Evolutionary conservation across 2,888 invertebrate genomes (phyloP), one percentile per base, ranked within the genome.

Genomic region (Melanchra persicariae): DNA sequence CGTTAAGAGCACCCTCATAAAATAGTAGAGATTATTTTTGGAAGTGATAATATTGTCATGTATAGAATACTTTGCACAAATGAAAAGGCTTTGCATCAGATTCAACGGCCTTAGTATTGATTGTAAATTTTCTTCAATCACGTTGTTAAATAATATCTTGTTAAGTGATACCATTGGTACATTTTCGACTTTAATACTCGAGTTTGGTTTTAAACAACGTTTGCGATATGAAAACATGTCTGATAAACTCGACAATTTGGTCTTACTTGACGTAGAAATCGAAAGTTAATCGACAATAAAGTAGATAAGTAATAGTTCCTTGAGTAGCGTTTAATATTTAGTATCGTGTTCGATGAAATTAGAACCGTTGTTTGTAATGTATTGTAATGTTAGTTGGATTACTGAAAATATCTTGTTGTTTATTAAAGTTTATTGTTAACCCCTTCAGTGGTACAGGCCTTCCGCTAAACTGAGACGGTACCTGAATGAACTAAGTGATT

Each of bases 41-140:
- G 40, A 12, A 30, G 59, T 55, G 4, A 77, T 67, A 17, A 67
- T 24, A n/a, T 67, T 65, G 7, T 62, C 24, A 1, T 49, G 47
- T 37, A 77, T 30, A 9, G 17, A 49, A 72, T 77, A 77, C n/a
- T 72, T 77, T 7, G 62, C 49, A 24, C 37, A 55, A 0, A 78
- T 22, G 6, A 78, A 63, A 7, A 77, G 0, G 7, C 12, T 30
- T 37, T 45, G 72, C 54, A 78, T 60, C 6, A 63, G 10, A 59
- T 78, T 59, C 24, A 77, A 66, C 10, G 78, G 78, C 15, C 22
- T 65, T 2, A 77, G 15, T 37, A 57, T 57, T 37, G 57, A 45
- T 66, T 65, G 71, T 19, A 77, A 55, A 26, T 78, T 47, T 40
- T 62, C 19, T 37, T 57, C 64, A 17, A 76, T 30, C n/a, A n/a